Evolutionary conservation across 2,113 vertebrate genomes (phyloP), one percentile per base, ranked within the genome.

Genomic region (Anas platyrhynchos): DNA sequence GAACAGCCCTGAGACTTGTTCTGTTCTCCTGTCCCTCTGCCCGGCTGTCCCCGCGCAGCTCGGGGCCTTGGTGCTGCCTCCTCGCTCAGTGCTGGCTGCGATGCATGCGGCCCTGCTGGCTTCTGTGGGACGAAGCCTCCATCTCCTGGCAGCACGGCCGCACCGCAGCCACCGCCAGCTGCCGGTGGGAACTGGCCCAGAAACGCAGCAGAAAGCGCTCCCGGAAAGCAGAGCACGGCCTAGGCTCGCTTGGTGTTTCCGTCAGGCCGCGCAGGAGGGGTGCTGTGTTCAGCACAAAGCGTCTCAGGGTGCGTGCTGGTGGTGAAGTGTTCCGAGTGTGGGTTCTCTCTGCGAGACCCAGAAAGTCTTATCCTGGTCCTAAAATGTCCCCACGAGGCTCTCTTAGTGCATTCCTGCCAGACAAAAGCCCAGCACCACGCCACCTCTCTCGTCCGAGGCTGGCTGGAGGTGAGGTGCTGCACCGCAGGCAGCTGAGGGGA

Each of bases 241-340:
- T 26, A 48, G 66, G 29, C 1, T 0, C 43, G 36, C 1, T 0
- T 7, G 43, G 9, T 16, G 38, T 7, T 6, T 22, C 54, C 75
- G n/a, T 63, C 29, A 0, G 4, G 11, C 52, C 6, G 0, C 3
- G 0, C 6, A 3, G n/a, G 58, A 3, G n/a, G 58, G 52, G 9
- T 31, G 2, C 9, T 1, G n/a, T 2, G 1, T 25, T 83, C 31
- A 11, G 48, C 50, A 2, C 0, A 44, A 11, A 12, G 32, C 56
- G 8, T n/a, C 69, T 44, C 68, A 2, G 46, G n/a, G 52, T 55
- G 90, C 22, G 65, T 34, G 25, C 46, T 68, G 69, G 43, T 32
- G 62, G 65, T 43, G 29, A 48, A 26, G 15, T 4, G 0, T 23
- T 16, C 65, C 43, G 34, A 5, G 0, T 14, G 41, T 66, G 56